Conservation (phyloP, 2,113 vertebrate genomes). For the Chaetops frenatus region DNA sequence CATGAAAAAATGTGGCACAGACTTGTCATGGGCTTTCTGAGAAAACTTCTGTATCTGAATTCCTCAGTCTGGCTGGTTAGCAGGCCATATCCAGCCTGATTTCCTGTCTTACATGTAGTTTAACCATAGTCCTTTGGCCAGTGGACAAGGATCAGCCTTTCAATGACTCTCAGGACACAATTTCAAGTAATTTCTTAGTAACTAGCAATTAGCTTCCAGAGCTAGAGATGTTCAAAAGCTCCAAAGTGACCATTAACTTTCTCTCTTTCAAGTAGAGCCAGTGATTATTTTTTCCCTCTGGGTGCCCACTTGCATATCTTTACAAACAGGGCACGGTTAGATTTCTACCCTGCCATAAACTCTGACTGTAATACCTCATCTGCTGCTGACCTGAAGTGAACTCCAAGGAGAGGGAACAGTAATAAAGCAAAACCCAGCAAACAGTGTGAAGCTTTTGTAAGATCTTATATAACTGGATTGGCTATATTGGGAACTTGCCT, state of each 20-base stretch:
- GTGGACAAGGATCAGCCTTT: background rate
- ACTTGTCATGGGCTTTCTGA: background rate
- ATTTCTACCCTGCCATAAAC: constrained; percentile 41
- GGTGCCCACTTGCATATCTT: constrained; percentile 25
- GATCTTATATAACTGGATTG: constrained; percentile 50
- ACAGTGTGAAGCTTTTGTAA: constrained; percentile 31
- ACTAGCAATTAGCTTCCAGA: background rate
- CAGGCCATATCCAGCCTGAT: background rate
- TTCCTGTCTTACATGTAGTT: background rate
- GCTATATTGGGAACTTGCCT: constrained; percentile 54
- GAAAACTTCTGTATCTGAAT: background rate
- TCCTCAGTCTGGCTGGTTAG: background rate
- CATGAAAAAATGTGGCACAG: background rate
- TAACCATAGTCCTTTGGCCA: background rate
- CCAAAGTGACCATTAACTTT: constrained; percentile 13
- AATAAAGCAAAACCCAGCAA: constrained; percentile 48
- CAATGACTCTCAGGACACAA: background rate
- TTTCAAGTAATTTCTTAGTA: constrained; percentile 10
- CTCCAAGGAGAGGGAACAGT: background rate
- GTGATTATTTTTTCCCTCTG: constrained; percentile 36
- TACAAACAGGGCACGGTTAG: constrained; percentile 37
- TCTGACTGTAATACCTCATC: constrained; percentile 32
- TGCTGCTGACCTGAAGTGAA: constrained; percentile 56
- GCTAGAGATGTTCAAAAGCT: background rate
- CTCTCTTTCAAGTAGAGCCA: constrained; percentile 49